Evolutionary conservation across 2,888 invertebrate genomes (phyloP), one percentile per base, ranked within the genome.

Genomic region (Gibbula magus): DNA sequence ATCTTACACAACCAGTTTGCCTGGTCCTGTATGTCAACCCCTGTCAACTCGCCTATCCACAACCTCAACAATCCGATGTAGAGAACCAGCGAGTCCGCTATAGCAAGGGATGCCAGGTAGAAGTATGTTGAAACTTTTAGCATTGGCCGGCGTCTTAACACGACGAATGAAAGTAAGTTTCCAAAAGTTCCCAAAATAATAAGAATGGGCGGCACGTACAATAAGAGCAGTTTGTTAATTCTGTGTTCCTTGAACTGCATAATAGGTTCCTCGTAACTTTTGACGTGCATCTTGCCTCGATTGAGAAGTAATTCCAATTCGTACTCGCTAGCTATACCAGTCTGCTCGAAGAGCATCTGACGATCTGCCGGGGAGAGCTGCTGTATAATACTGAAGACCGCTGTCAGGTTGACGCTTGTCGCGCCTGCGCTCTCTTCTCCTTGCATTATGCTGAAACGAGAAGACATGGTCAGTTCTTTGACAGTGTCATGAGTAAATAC

Each of bases 181-280:
- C 92, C 92, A 56, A 92, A 87, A 8, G 90, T 90, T 29, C 92
- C 92, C 35, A 91, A 80, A 7, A 91, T 80, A 51, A 92, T 82
- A 13, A 92, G 83, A 20, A 92, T 80, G 1, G 91, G 90, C 0
- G 91, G 92, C 7, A 91, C 79, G 81, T 91, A 91, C 25, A 91
- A 80, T 25, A 87, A 81, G 32, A 92, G 77, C 39, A 83, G 79
- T 78, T 85, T 87, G 77, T 86, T 85, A 16, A 89, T 79, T 13
- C 88, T 85, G 78, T 85, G 89, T 79, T 89, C 89, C 16, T 80
- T 39, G 54, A 83, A 83, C 32, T 83, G 56, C 80, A 82, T 81
- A 45, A 83, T 53, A 18, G 77, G 79, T 67, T 66, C 52, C 54
- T 84, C 83, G 74, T 76, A 82, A 29, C 70, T 52, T 25, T 78